Evolutionary conservation across 2,797 vertebrate genomes (phyloP), one percentile per base, ranked within the genome.

Genomic region (Myotis daubentonii): DNA sequence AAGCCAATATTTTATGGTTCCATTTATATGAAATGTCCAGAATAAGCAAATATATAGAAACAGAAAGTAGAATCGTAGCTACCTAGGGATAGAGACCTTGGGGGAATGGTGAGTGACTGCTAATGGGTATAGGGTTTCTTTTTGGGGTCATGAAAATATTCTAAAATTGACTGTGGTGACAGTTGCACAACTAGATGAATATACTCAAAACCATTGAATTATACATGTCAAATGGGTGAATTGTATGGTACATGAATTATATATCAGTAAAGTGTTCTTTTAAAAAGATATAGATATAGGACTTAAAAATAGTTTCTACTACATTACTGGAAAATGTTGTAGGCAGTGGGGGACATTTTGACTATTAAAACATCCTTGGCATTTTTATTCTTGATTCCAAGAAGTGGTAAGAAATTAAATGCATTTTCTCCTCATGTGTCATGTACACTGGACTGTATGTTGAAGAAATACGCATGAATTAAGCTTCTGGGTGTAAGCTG

Each of bases 291-390:
- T 22, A 62, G 49, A 57, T 83, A 83, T 47, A 55, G 33, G 38
- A 70, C 75, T 89, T 92, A 60, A 79, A 93, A 87, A 86, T 60
- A 82, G 23, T 30, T 96, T 95, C 57, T 25, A 70, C 28, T 57
- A 66, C 2, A 75, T 93, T 95, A 62, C 4, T 78, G 76, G 76
- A 76, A 89, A 97, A 92, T 68, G 83, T 49, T 93, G 55, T 83
- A 93, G 87, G 92, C 36, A 89, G 0, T 10, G 25, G 10, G 19
- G 30, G 13, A 19, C 19, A 93, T 83, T 92, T 49, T 96, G 81
- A 92, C 53, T 95, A 89, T 84, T 87, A 87, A 93, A 92, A 95
- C 44, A 84, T 91, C 41, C 80, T 89, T 65, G 41, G 89, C 91
- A 96, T 95, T 66, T 94, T 23, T 87, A 55, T 68, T 93, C 85